Evolutionary conservation across 2,888 invertebrate species (phyloP).

Genomic region (Megaustenia siamemsis): DNA sequence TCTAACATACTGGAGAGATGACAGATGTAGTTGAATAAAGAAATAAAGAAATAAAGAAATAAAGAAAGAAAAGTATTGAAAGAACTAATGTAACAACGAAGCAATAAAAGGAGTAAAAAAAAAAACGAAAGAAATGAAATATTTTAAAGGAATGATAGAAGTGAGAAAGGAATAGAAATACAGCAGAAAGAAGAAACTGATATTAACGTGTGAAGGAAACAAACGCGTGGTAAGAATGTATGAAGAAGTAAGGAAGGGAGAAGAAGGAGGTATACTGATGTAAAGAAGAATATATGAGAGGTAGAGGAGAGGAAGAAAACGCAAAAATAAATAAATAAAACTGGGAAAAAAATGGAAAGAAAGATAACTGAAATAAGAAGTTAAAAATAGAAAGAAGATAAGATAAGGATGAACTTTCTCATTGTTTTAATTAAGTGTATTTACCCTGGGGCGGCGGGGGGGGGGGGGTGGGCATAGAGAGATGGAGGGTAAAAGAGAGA

Average conservation of each 20-base stretch:
- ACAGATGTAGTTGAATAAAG: not conserved
- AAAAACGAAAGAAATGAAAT: too few relatives aligned
- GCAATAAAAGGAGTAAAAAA: not conserved
- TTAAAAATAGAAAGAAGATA: conserved; percentile 8
- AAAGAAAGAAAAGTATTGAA: not conserved
- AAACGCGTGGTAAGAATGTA: not conserved
- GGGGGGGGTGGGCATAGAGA: not conserved
- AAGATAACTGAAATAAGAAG: not conserved
- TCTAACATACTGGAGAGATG: not conserved
- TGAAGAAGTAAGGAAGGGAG: not conserved
- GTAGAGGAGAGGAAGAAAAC: too few relatives aligned
- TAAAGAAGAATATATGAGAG: not conserved
- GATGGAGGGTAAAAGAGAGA: conserved; percentile 4
- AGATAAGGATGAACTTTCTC: not conserved
- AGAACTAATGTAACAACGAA: not conserved
- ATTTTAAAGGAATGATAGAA: not conserved
- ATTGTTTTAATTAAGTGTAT: too few relatives aligned
- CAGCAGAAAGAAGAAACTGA: not conserved
- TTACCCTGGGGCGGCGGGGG: too few relatives aligned
- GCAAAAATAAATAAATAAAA: too few relatives aligned
- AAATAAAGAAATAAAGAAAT: conserved; percentile 3
- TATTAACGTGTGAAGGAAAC: not conserved
- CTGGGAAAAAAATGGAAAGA: not conserved
- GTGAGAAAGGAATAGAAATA: not conserved
- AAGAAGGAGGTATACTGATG: not conserved